phyloP scores from a whole-genome alignment of 2,797 vertebrate genomes.

The Notamacropus eugenii region DNA sequence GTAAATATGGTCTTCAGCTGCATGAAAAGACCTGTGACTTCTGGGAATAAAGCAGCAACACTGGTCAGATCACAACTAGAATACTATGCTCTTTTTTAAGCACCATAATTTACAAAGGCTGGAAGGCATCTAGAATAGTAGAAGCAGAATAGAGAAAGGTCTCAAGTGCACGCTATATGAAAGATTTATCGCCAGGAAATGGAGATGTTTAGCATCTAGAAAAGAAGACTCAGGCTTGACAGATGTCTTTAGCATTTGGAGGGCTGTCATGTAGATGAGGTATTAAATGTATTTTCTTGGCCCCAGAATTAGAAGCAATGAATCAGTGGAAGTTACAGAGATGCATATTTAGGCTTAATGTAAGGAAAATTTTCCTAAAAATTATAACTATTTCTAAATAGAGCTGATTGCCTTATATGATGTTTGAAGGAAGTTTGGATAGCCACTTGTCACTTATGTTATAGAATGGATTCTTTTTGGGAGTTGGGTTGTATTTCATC shows the following conservation, averaged over 20 bases:
- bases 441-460: neutral
- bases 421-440: neutral
- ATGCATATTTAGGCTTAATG: neutral
- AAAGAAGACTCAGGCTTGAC: neutral
- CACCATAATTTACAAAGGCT: neutral
- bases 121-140: neutral
- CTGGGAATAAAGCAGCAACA: neutral
- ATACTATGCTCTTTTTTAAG: neutral
- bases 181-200: neutral
- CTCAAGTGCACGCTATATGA: neutral
- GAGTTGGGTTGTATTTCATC: too few relatives aligned
- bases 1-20: neutral
- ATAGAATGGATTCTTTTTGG: neutral
- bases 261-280: neutral
- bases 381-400: neutral
- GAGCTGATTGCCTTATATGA: neutral
- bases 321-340: neutral
- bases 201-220: neutral
- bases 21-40: neutral
- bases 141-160: neutral
- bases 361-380: neutral
- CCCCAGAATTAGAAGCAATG: neutral
- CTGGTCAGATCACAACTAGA: neutral
- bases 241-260: neutral
- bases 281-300: neutral